A percentile compares a stretch with the other conserved stretches of the same genome.
These are phyloP conservation scores for Antennarius maculatus DNA, from an alignment of 2,797 vertebrate species.

Conservation along the genomic window DNA sequence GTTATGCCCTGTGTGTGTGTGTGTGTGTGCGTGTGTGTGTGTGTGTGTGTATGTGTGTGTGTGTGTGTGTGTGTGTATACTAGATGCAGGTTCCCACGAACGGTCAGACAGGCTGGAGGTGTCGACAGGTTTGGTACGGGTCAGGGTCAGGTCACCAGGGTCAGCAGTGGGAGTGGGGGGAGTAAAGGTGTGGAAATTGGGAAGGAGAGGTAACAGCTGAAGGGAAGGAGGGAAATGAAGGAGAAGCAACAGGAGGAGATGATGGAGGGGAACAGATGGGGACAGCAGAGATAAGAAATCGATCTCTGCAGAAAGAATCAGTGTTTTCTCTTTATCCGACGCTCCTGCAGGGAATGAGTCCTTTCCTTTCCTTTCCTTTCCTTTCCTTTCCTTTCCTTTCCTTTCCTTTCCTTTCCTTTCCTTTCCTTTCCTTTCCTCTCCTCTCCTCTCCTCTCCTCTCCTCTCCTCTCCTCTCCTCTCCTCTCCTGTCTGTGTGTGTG, in stretches of 20 bases:
- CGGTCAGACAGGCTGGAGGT: constrained; percentile 73
- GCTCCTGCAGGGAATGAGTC: constrained; percentile 37
- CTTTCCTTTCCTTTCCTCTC: too few relatives aligned
- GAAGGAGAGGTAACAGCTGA: constrained; percentile 41
- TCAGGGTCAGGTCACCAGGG: constrained; percentile 69
- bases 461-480: too few relatives aligned
- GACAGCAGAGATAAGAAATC: constrained; percentile 57
- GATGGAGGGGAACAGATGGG: constrained; percentile 76
- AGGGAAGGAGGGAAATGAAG: constrained; percentile 41
- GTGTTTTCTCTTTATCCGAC: constrained; percentile 48
- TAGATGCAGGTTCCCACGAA: constrained; percentile 76
- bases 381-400: too few relatives aligned
- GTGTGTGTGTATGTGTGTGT: constrained; percentile 4
- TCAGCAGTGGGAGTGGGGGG: constrained; percentile 31
- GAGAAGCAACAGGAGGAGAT: constrained; percentile 45
- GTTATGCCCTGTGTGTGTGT: constrained; percentile 10
- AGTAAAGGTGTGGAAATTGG: constrained; percentile 25
- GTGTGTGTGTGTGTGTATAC: constrained; percentile 11
- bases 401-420: too few relatives aligned
- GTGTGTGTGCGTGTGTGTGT: constrained; percentile 21
- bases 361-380: constrained; percentile 1
- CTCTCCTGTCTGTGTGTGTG: not conserved
- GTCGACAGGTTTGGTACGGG: constrained; percentile 70
- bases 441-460: too few relatives aligned
- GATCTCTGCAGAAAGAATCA: constrained; percentile 42